These are phyloP conservation scores for Deilephila porcellus DNA, from an alignment of 2,888 invertebrate genomes.

Conservation along the genomic window DNA sequence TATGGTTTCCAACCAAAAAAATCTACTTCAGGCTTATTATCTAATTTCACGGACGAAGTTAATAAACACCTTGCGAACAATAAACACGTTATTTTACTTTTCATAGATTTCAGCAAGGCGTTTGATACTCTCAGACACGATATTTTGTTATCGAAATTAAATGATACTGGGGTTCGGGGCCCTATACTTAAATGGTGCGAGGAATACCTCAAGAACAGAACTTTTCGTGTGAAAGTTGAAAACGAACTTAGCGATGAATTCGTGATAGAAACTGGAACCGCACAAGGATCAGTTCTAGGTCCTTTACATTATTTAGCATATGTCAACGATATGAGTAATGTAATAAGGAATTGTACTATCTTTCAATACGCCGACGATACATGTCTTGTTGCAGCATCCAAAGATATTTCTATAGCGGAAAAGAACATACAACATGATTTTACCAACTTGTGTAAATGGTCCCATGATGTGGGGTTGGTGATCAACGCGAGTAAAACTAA, in stretches of 20 bases:
- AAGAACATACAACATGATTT: too few species aligned
- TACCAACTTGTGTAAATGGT: too few species aligned
- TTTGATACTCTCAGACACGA: constrained; percentile 3
- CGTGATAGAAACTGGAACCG: too few species aligned
- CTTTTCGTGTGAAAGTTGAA: too few species aligned
- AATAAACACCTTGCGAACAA: neutral
- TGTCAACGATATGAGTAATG: too few species aligned
- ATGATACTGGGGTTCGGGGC: neutral
- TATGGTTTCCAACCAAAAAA: neutral
- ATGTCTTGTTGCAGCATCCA: too few species aligned
- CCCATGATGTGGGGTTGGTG: neutral
- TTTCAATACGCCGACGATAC: too few species aligned
- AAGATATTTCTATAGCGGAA: too few species aligned
- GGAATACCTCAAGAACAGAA: constrained; percentile 8
- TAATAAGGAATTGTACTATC: too few species aligned
- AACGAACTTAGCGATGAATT: too few species aligned
- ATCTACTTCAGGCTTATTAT: neutral
- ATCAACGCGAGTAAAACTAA: neutral
- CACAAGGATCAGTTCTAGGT: too few species aligned
- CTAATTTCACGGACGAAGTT: neutral
- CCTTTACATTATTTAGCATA: too few species aligned
- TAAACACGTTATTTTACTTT: neutral
- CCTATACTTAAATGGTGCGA: constrained; percentile 4
- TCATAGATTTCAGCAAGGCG: constrained; percentile 1
- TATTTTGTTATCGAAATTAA: neutral